These are phyloP conservation scores for Galbula dea DNA, from an alignment of 2,113 vertebrate genomes.

Conservation along the genomic window DNA sequence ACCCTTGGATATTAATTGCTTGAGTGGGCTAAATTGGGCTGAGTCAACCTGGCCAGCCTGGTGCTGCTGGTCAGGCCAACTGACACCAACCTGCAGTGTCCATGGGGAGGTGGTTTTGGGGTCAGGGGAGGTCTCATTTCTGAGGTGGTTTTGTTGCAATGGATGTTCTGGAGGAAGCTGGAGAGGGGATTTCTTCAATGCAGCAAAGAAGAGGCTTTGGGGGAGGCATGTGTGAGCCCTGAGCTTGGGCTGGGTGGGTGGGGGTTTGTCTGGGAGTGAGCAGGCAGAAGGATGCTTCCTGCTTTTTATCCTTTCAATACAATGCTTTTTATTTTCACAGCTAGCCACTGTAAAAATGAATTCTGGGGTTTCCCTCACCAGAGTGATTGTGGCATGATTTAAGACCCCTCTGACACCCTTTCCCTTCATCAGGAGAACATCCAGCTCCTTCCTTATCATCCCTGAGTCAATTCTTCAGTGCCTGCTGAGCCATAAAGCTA, in stretches of 20 bases:
- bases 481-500: neutral
- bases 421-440: neutral
- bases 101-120: neutral
- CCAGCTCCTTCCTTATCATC: neutral
- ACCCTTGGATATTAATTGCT: slow-evolving; percentile 24
- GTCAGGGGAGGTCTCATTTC: accelerated
- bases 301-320: neutral
- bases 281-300: slow-evolving; percentile 28
- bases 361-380: neutral
- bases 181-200: neutral
- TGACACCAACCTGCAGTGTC: too few relatives aligned
- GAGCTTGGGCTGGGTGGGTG: slow-evolving; percentile 46
- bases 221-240: slow-evolving; percentile 2
- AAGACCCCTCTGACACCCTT: neutral
- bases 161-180: neutral
- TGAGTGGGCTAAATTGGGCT: neutral
- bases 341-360: neutral
- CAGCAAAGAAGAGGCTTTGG: neutral
- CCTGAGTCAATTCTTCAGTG: neutral
- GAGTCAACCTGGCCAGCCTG: neutral
- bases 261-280: slow-evolving; percentile 20
- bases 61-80: neutral
- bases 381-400: neutral
- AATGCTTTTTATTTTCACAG: neutral
- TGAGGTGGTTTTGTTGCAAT: neutral